Conservation (phyloP, 2,797 vertebrate genomes). For the Podargus strigoides region DNA sequence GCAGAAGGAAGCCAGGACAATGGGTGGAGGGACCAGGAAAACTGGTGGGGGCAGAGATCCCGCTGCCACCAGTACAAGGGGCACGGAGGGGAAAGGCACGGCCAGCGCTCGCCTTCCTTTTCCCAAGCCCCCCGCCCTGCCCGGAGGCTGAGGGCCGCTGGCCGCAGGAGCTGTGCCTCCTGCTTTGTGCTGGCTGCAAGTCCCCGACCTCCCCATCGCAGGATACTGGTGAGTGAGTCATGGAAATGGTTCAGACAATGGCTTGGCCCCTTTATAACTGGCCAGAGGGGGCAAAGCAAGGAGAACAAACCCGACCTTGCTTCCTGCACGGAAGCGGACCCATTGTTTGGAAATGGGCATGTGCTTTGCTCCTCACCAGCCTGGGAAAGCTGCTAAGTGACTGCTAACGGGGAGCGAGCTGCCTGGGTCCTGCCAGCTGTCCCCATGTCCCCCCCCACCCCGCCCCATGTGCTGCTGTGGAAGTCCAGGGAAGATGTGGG, state of each 20-base stretch:
- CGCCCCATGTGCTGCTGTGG: accelerated
- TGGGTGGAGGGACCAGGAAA: background rate
- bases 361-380: constrained; percentile 18
- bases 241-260: constrained; percentile 68
- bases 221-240: constrained; percentile 59
- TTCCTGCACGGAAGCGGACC: constrained; percentile 69
- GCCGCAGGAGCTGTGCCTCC: background rate
- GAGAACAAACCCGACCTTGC: constrained; percentile 45
- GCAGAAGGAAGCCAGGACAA: constrained; percentile 14
- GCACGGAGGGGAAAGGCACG: background rate
- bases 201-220: background rate
- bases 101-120: background rate
- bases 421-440: constrained; percentile 22
- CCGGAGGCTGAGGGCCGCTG: background rate
- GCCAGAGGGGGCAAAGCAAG: constrained; percentile 61
- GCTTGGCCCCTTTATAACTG: constrained; percentile 44
- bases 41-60: background rate
- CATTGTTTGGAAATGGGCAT: constrained; percentile 65
- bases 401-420: background rate
- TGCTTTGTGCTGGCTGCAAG: background rate
- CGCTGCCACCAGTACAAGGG: background rate
- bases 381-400: background rate
- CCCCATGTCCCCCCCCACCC: background rate
- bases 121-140: background rate
- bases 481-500: accelerated